Evolutionary conservation across 2,113 vertebrate species (phyloP).

Genomic region (Lanius collurio): DNA sequence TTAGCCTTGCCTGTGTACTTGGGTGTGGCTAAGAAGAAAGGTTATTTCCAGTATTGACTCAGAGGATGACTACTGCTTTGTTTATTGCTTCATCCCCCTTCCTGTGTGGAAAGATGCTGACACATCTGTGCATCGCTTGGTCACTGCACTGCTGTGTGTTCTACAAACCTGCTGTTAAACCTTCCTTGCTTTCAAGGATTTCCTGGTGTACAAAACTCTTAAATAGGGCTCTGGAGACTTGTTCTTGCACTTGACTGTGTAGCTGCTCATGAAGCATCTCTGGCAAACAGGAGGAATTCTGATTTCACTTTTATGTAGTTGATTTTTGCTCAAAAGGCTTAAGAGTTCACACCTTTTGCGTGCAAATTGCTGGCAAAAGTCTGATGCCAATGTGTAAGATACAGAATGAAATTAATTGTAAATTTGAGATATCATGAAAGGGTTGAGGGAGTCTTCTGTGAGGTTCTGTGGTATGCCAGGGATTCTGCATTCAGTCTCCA

Average conservation of each 20-base stretch:
- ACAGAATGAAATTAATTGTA: background rate
- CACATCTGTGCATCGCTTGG: background rate
- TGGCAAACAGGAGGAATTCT: background rate
- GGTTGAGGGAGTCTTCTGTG: background rate
- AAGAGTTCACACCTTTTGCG: background rate
- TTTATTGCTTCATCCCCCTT: background rate
- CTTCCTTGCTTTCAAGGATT: background rate
- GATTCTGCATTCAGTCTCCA: background rate
- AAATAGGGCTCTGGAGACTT: background rate
- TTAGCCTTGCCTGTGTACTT: background rate
- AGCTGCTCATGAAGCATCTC: background rate
- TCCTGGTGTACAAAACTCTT: background rate
- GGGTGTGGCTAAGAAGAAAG: background rate
- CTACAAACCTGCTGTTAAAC: background rate
- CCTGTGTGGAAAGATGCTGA: slow-evolving; percentile 8
- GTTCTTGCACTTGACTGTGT: background rate
- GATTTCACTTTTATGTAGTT: background rate
- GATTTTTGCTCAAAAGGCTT: background rate
- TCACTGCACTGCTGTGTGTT: background rate
- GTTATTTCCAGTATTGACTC: background rate
- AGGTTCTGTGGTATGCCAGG: background rate
- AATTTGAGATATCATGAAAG: background rate
- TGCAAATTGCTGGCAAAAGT: background rate
- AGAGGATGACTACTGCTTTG: background rate
- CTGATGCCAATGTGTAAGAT: background rate